Evolutionary conservation across 2,113 vertebrate species (phyloP).

Genomic region (Nanorana parkeri): DNA sequence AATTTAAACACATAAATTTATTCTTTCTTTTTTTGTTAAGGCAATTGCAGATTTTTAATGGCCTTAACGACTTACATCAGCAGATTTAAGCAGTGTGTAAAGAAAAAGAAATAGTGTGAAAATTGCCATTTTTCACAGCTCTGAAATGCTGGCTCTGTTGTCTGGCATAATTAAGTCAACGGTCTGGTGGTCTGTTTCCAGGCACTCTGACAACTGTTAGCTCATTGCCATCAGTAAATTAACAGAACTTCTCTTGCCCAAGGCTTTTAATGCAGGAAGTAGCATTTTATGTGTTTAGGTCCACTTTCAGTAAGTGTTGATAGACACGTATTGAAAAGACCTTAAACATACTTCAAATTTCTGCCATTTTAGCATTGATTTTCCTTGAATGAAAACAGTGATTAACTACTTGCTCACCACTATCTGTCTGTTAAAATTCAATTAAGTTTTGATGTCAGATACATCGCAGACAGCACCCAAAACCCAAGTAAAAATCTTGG

Average conservation of each 20-base stretch:
- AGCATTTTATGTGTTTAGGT: slow-evolving; percentile 58
- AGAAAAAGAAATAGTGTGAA: slow-evolving; percentile 60
- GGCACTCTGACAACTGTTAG: slow-evolving; percentile 66
- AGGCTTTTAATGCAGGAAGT: slow-evolving; percentile 57
- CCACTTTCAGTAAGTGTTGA: slow-evolving; percentile 51
- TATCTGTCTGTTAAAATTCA: no score
- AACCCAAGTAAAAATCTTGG: no score
- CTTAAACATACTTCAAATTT: background rate
- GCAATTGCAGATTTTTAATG: slow-evolving; percentile 51
- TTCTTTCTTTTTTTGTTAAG: slow-evolving; percentile 21
- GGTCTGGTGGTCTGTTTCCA: slow-evolving; percentile 69
- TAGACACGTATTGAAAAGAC: background rate
- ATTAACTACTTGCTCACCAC: background rate
- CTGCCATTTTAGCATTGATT: background rate
- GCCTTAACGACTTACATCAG: slow-evolving; percentile 59
- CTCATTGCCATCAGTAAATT: slow-evolving; percentile 64
- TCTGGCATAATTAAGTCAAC: slow-evolving; percentile 70
- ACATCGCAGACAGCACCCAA: no score
- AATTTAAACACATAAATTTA: background rate
- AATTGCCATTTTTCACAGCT: slow-evolving; percentile 69
- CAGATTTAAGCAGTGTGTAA: slow-evolving; percentile 56
- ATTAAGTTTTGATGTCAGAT: no score
- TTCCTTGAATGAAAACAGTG: background rate
- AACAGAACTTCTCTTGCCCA: slow-evolving; percentile 60
- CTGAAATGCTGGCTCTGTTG: slow-evolving; percentile 68